Percentiles rank a stretch among this genome's conserved stretches.
Conservation (phyloP, 2,888 invertebrate species). For the Tenthredo amoena region DNA sequence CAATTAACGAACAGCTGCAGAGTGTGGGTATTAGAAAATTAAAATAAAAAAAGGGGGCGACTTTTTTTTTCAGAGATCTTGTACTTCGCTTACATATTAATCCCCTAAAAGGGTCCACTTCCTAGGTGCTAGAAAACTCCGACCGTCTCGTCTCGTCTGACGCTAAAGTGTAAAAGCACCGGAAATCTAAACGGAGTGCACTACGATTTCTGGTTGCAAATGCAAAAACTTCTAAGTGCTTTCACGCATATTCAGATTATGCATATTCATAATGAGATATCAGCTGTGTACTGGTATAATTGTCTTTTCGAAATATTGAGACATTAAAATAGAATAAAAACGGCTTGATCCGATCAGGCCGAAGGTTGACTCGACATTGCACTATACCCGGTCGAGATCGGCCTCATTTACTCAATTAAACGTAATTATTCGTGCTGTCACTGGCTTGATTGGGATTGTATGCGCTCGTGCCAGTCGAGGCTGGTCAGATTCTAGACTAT, state of each 20-base stretch:
- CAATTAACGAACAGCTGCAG: too few relatives aligned
- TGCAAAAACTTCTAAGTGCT: neutral
- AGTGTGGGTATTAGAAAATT: neutral
- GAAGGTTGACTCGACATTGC: neutral
- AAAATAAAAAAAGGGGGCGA: neutral
- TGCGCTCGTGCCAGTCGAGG: neutral
- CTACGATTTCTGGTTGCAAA: neutral
- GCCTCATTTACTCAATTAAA: constrained; percentile 13
- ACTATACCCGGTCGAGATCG: constrained; percentile 3
- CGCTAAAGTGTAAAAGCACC: neutral
- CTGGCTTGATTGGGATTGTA: constrained; percentile 16
- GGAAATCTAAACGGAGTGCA: constrained; percentile 16
- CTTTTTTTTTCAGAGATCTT: neutral
- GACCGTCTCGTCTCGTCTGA: neutral
- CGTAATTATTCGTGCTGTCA: constrained; percentile 1
- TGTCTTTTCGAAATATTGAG: neutral
- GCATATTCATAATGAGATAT: neutral
- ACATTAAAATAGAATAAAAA: too few relatives aligned
- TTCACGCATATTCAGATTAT: neutral
- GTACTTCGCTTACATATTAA: neutral
- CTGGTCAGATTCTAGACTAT: neutral
- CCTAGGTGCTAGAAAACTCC: neutral
- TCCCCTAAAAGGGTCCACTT: neutral
- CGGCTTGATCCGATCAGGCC: constrained; percentile 23
- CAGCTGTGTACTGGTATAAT: neutral